Base-by-base conservation (phyloP, 1,140 invertebrate species). In the Pseudomyrmex sp. region DNA sequence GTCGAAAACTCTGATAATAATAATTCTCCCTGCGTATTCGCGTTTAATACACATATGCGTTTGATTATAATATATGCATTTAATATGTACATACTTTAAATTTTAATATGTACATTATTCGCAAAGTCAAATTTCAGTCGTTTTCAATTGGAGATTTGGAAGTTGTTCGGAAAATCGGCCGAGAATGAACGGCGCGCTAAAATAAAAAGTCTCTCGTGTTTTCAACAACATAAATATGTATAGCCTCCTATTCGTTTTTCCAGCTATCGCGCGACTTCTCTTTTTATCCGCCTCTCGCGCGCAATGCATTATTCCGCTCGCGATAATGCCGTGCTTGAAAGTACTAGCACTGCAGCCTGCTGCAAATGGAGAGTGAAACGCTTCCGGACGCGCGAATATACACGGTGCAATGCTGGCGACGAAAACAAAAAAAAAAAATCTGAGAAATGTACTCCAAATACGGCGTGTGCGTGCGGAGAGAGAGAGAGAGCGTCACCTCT, bases 221-320 rank as follows among this genome's bases (percentile, higher is more conserved):
- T 59, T 59, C 15, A 35, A 35, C 35, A 7, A 18, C 70, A 48
- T 58, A 69, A 18, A 79, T 48, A 65, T 65, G 48, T 61, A 63
- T 52, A 23, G 48, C 4, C 35, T 20, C 35, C n/a, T 35, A 35
- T 59, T 13, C 62, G 10, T 66, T 18, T 12, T 48, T 70, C 35
- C 5, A 20, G 44, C 66, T 80, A 59, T 80, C 76, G 44, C 76
- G 44, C 52, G 20, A 79, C 20, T 72, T 52, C 50, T 10, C 35
- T 70, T 70, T 48, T 70, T 48, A 69, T 46, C 69, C 50, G 18
- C 58, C 35, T 13, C 54, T 77, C 75, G 20, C 9, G 50, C 50
- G 13, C 26, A 12, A 80, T 70, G 56, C 65, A 61, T 80, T 80
- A 72, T 61, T 80, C 23, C 54, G 5, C 44, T 79, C 52, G 52